Base-by-base conservation (phyloP, 2,888 invertebrate genomes). In the Pollenia amentaria region DNA sequence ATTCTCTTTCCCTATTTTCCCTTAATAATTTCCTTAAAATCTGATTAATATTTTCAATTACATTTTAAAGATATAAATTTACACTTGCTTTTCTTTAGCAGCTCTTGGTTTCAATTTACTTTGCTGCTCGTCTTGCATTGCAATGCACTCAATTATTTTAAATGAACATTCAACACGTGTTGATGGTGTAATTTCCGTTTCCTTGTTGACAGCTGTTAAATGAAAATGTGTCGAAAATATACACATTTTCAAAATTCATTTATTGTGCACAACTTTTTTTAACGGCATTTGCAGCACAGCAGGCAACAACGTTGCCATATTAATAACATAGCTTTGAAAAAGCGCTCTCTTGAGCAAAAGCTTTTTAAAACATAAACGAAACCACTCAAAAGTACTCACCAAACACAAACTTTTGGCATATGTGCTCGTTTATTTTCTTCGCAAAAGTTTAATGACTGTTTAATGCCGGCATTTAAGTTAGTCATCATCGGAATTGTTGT, bases 391-490 rank as follows among this genome's bases (percentile, higher is more conserved):
- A 51, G 7, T n/a, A 11, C 2, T 18, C 38, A 64, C n/a, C 38
- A 16, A 14, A 11, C 57, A 73, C 48, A 65, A 87, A 80, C 87
- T 87, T 75, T 48, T 29, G 18, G 12, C 3, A 16, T 48, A 65
- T 65, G 9, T 51, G 70, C 44, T 62, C 44, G 16, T 42, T 69
- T 11, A 11, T 48, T 42, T 16, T 51, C 79, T 80, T 60, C 10
- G 44, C 29, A 77, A 57, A 70, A 80, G 80, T 87, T 87, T 83
- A 83, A 78, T 86, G 75, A 83, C 83, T 83, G 70, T 65, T 72
- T 65, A 84, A 87, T 87, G 64, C 87, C 87, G 87, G 87, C 84
- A 76, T 46, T 65, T 51, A 42, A 16, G 3, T 70, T 70, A 29
- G 21, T 73, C 38, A 77, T 70, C 21, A 18, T 67, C 48, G 16